Evolutionary conservation across 2,113 vertebrate species (phyloP).

Genomic region (Calyptomena viridis): DNA sequence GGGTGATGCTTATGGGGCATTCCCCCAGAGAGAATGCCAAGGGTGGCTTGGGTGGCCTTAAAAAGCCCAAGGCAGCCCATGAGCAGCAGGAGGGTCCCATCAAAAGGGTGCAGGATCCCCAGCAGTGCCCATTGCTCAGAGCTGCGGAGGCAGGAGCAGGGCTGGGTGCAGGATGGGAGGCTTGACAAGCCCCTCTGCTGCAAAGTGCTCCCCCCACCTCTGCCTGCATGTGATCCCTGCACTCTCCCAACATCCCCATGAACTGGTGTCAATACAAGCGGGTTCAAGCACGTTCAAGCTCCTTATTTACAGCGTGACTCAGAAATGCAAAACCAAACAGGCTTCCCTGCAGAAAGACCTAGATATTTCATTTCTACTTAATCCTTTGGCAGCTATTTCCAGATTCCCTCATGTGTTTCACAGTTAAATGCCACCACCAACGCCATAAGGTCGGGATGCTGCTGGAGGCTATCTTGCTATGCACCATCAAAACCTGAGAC

Average conservation of each 20-base stretch:
- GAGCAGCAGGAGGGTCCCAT: neutral
- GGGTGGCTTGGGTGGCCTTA: neutral
- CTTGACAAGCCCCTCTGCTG: neutral
- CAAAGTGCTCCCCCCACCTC: neutral
- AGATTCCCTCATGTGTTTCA: neutral
- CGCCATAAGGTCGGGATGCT: neutral
- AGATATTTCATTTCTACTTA: neutral
- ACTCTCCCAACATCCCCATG: rapidly evolving
- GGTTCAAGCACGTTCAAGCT: neutral
- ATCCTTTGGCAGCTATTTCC: neutral
- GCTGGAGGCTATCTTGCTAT: neutral
- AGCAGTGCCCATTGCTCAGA: neutral
- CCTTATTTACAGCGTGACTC: neutral
- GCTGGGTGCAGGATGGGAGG: rapidly evolving
- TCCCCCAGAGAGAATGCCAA: neutral
- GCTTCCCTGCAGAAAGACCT: neutral
- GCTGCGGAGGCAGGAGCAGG: neutral
- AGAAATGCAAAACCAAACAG: neutral
- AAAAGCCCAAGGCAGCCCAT: neutral
- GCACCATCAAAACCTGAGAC: neutral
- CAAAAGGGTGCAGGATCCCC: neutral
- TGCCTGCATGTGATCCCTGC: rapidly evolving
- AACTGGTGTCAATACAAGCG: neutral
- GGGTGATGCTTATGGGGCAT: neutral
- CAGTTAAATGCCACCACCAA: neutral